These are phyloP conservation scores for Fragum sueziense DNA, from an alignment of 2,888 invertebrate genomes.

Conservation along the genomic window DNA sequence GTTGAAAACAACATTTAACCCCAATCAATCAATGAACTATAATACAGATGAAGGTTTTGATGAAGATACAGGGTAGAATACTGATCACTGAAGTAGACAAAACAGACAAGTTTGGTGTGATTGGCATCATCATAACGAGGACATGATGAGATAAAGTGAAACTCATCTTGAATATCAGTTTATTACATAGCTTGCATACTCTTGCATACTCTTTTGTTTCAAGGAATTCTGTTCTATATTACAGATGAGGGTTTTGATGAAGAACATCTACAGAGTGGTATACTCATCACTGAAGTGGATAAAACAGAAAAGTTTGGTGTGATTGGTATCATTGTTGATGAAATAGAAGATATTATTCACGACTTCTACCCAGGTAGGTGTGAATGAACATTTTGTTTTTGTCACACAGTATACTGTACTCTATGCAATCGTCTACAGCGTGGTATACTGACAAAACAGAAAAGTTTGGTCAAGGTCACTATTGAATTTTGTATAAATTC, in stretches of 20 bases:
- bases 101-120: slow-evolving; percentile 68
- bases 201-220: background rate
- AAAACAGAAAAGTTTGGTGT: slow-evolving; percentile 67
- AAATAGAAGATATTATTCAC: slow-evolving; percentile 75
- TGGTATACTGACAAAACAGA: too few species aligned
- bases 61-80: slow-evolving; percentile 53
- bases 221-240: background rate
- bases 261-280: slow-evolving; percentile 45
- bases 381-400: too few species aligned
- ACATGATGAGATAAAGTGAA: too few species aligned
- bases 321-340: slow-evolving; percentile 76
- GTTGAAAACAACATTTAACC: too few species aligned
- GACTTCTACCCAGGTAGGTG: slow-evolving; percentile 77
- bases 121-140: slow-evolving; percentile 77
- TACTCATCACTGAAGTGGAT: slow-evolving; percentile 66
- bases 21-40: too few species aligned
- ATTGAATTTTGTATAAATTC: too few species aligned
- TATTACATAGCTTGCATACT: too few species aligned
- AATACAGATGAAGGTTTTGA: slow-evolving; percentile 9
- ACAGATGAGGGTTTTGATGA: slow-evolving; percentile 9
- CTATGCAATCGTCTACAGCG: too few species aligned
- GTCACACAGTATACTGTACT: too few species aligned
- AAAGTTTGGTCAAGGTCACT: too few species aligned
- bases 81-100: slow-evolving; percentile 66
- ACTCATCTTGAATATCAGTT: too few species aligned